phyloP scores from a whole-genome alignment of 2,797 vertebrate species.

The Scolopax bukidnonensis region DNA sequence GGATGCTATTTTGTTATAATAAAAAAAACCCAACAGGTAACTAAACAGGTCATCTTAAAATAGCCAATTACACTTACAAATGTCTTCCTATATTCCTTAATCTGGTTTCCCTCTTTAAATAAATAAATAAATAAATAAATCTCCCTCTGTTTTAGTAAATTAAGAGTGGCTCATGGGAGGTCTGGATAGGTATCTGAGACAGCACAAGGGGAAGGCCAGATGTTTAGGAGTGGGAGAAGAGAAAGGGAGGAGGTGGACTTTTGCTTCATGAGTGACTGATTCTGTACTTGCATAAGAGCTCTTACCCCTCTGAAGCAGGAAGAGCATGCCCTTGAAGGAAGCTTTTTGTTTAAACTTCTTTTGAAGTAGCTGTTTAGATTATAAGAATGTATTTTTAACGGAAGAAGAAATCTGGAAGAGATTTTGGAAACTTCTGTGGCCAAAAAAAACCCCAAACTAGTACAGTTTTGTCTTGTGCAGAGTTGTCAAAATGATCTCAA shows the following conservation, averaged over 20 bases:
- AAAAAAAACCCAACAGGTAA: not conserved
- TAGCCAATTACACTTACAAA: not conserved
- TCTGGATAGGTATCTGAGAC: not conserved
- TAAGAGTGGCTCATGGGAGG: not conserved
- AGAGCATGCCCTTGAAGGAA: not conserved
- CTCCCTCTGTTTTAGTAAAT: not conserved
- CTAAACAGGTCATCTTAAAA: not conserved
- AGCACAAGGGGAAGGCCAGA: accelerated
- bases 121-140: not conserved
- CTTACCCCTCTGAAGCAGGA: not conserved
- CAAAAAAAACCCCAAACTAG: not conserved
- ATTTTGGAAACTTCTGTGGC: not conserved
- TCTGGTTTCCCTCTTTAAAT: not conserved
- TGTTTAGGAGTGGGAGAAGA: not conserved
- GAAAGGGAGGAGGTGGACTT: not conserved
- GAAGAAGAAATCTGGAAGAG: not conserved
- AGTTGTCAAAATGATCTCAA: not conserved
- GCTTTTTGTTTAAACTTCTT: not conserved
- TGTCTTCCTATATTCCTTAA: not conserved
- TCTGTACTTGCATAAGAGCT: not conserved
- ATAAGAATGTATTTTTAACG: not conserved
- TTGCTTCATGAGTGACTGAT: not conserved
- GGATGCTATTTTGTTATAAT: not conserved
- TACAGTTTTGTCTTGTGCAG: not conserved
- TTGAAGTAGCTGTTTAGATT: not conserved